phyloP scores from a whole-genome alignment of 2,113 vertebrate species.

The Casuarius casuarius region DNA sequence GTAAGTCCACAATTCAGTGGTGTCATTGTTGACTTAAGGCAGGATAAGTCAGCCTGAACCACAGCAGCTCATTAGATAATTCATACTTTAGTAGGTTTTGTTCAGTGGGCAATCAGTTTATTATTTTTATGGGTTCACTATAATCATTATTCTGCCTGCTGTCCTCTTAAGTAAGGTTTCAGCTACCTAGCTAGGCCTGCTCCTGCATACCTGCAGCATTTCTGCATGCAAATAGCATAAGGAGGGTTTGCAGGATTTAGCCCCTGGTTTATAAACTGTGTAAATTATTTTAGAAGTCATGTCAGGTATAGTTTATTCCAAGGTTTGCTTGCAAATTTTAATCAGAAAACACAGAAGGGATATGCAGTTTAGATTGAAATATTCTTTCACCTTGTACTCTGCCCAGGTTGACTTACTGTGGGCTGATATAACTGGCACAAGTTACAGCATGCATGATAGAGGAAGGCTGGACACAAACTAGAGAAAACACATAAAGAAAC shows the following conservation, averaged over 20 bases:
- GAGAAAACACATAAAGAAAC: constrained; percentile 83
- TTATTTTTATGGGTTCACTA: constrained; percentile 51
- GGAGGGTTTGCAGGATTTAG: constrained; percentile 36
- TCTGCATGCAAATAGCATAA: constrained; percentile 3
- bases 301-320: constrained; percentile 82
- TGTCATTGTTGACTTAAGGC: constrained; percentile 19
- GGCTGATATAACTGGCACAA: constrained; percentile 72
- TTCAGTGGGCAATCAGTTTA: constrained; percentile 39
- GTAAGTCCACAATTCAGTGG: background rate
- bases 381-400: constrained; percentile 78
- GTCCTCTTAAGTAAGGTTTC: constrained; percentile 63
- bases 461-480: constrained; percentile 77
- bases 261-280: constrained; percentile 62
- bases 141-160: constrained; percentile 58
- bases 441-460: constrained; percentile 74
- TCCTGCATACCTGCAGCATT: background rate
- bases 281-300: constrained; percentile 81
- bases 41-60: constrained; percentile 6
- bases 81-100: constrained; percentile 41
- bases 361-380: constrained; percentile 78
- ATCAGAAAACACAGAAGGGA: constrained; percentile 84
- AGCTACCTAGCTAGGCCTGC: background rate
- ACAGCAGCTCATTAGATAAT: constrained; percentile 48
- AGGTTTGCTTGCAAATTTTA: constrained; percentile 84
- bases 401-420: constrained; percentile 73